Evolutionary conservation across 2,113 vertebrate genomes (phyloP).

Genomic region (Hypomesus transpacificus): DNA sequence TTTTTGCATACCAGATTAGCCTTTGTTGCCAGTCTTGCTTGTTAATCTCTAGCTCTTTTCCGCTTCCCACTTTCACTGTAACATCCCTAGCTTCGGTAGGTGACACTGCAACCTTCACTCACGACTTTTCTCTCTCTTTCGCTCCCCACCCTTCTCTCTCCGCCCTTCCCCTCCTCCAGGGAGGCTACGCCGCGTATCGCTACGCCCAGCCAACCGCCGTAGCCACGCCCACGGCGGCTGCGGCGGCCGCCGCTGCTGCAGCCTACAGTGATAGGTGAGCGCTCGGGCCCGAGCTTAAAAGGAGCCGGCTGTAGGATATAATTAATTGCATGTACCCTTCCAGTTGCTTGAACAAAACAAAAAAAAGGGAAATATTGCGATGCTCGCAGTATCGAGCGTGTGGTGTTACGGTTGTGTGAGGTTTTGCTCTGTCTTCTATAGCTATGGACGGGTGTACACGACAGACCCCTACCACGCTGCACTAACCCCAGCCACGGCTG

Average conservation of each 20-base stretch:
- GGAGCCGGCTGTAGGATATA: too few species aligned
- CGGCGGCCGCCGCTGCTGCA: conserved; percentile 81
- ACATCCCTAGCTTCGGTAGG: conserved; percentile 23
- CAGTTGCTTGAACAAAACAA: not conserved
- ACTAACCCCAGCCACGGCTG: conserved; percentile 87
- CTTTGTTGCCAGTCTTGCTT: conserved; percentile 70
- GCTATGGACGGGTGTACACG: conserved; percentile 97
- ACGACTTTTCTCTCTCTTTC: conserved; percentile 10
- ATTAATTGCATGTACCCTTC: not conserved
- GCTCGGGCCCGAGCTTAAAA: not conserved
- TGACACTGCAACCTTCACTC: not conserved
- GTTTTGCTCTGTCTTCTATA: conserved; percentile 42
- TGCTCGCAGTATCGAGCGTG: not conserved
- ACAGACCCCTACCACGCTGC: conserved; percentile 97
- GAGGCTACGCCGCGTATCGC: conserved; percentile 97
- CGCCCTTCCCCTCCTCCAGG: conserved; percentile 69
- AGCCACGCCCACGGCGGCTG: conserved; percentile 90
- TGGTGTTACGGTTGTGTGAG: not conserved
- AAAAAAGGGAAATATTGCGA: too few species aligned
- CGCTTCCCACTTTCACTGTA: conserved; percentile 54
- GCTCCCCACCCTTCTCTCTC: not conserved
- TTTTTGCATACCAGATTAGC: conserved; percentile 67
- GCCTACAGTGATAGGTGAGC: conserved; percentile 95
- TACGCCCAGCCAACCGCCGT: conserved; percentile 96
- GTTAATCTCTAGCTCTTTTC: conserved; percentile 64